Percentiles rank a stretch among this genome's conserved stretches.
Evolutionary conservation across 2,113 vertebrate genomes (phyloP).

Genomic region (Ciconia boyciana): DNA sequence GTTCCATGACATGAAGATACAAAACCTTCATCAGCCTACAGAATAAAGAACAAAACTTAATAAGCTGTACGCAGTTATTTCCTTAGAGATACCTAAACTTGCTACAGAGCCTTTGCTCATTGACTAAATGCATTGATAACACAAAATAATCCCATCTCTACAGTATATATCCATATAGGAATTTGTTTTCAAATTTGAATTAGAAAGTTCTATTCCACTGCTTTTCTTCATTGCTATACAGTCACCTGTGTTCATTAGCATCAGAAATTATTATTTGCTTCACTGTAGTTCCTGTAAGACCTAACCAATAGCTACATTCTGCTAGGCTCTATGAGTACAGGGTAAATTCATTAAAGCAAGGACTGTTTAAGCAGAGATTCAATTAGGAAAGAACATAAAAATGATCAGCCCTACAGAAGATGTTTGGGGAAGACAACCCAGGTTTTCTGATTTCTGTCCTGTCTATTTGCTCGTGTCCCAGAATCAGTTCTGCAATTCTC

Average conservation of each 20-base stretch:
- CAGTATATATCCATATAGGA: background rate
- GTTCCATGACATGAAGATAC: background rate
- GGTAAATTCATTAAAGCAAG: background rate
- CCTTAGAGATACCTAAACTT: background rate
- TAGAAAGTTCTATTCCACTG: background rate
- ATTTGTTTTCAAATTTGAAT: background rate
- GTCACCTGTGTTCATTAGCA: background rate
- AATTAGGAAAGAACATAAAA: background rate
- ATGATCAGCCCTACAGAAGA: background rate
- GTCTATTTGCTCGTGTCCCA: background rate
- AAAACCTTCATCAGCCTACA: background rate
- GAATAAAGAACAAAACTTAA: background rate
- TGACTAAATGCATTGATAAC: background rate
- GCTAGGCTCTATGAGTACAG: rapidly evolving
- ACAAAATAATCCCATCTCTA: background rate
- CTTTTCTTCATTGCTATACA: background rate
- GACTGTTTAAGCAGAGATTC: background rate
- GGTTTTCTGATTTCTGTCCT: background rate
- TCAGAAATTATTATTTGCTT: background rate
- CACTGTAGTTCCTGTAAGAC: background rate
- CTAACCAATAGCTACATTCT: background rate
- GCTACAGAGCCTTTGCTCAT: background rate
- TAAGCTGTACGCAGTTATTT: background rate
- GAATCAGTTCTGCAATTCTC: background rate
- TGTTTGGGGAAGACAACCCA: background rate